phyloP scores from a whole-genome alignment of 2,113 vertebrate species.

The Paradoxurus hermaphroditus region DNA sequence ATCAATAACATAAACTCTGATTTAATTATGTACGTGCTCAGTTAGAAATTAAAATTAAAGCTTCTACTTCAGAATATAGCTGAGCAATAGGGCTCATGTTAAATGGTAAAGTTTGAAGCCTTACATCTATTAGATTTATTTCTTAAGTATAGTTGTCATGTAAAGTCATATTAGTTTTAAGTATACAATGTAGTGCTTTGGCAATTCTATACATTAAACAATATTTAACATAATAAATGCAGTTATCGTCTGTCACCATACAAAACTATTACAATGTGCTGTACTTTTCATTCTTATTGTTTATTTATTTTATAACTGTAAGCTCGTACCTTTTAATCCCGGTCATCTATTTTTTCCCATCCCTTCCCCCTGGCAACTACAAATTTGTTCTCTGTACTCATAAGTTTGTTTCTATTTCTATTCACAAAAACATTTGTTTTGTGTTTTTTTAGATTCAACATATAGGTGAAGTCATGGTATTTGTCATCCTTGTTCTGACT shows the following conservation, averaged over 20 bases:
- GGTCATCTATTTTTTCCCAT: background rate
- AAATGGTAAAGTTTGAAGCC: background rate
- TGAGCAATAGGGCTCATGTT: background rate
- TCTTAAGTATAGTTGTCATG: background rate
- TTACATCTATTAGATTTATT: background rate
- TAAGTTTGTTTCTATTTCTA: background rate
- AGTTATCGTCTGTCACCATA: background rate
- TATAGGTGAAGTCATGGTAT: background rate
- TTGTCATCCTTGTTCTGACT: background rate
- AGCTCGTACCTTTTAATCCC: background rate
- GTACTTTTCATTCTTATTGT: too few relatives aligned
- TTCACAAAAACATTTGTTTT: too few relatives aligned
- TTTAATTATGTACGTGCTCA: background rate
- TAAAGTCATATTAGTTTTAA: background rate
- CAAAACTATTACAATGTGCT: background rate
- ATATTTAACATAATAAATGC: background rate
- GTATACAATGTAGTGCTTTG: background rate
- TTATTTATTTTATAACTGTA: too few relatives aligned
- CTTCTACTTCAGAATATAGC: background rate
- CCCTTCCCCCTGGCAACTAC: background rate
- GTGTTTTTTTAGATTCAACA: background rate
- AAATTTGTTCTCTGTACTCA: background rate
- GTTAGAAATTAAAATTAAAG: conserved; percentile 40
- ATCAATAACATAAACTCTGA: conserved; percentile 5
- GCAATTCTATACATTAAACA: background rate